Conservation (phyloP, 2,113 vertebrate genomes). For the Pachyramphus minor region DNA sequence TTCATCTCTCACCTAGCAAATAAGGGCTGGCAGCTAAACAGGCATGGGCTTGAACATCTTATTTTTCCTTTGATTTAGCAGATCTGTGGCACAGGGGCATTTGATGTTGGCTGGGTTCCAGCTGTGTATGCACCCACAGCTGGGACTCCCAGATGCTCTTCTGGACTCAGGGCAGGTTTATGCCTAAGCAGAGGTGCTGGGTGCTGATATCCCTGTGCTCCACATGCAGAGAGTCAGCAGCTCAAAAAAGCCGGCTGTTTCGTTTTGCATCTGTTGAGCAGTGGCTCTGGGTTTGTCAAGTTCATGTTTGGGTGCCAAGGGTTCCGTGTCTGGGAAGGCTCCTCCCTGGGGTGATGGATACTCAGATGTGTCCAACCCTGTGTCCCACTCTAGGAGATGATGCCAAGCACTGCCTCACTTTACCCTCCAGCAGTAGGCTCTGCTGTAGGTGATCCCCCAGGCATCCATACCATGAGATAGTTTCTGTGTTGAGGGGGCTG, state of each 20-base stretch:
- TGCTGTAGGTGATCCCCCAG: neutral
- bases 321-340: neutral
- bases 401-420: accelerated
- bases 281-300: accelerated
- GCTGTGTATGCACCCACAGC: neutral
- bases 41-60: neutral
- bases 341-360: neutral
- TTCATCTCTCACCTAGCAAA: neutral
- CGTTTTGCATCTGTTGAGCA: neutral
- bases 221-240: neutral
- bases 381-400: neutral
- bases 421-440: neutral
- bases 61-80: neutral
- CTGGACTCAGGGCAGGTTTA: neutral
- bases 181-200: neutral
- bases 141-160: neutral
- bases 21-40: neutral
- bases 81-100: neutral
- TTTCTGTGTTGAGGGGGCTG: neutral
- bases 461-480: neutral
- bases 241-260: neutral
- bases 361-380: neutral
- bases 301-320: neutral
- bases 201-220: neutral
- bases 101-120: neutral